Evolutionary conservation across 1,140 invertebrate genomes (phyloP), one percentile per base, ranked within the genome.

Genomic region (Acromyrmex echinatior): DNA sequence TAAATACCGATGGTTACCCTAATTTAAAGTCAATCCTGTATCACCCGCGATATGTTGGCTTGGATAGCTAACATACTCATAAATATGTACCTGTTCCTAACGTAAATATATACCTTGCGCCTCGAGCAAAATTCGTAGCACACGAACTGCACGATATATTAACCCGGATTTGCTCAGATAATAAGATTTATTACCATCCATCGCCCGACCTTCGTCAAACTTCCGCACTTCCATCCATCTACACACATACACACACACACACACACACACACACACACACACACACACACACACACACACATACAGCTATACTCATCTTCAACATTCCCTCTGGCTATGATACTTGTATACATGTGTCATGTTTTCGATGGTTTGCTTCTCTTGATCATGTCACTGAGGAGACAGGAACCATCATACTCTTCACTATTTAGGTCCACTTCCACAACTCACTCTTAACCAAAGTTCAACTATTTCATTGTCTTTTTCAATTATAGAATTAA

Each of bases 131-230:
- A 62, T 90, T 76, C 79, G 25, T 18, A 45, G 56, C 18, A 21
- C 70, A 86, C 62, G 21, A 90, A 74, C 77, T 88, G 45, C 65
- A 31, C 71, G 53, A 84, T 87, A 51, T 79, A 74, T 84, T 88
- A 79, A 78, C 28, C 86, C 5, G 79, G 56, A 73, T 90, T 90
- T 65, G 70, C 70, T 80, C 53, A 70, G 89, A 88, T 91, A 91
- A 91, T 86, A 87, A 89, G 90, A 91, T 91, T 91, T 89, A 89
- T 89, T 87, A 82, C 56, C 81, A 77, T 58, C 84, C 79, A 74
- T 76, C 79, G 68, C 49, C 10, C 71, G 66, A 86, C 82, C 79
- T 80, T 86, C 87, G 53, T 88, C 71, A 90, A 89, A 91, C 87
- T 91, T 91, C 74, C 65, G 73, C 51, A 35, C 56, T 25, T 77